phyloP scores from a whole-genome alignment of 2,888 invertebrate species.

The Andrena flavipes region DNA sequence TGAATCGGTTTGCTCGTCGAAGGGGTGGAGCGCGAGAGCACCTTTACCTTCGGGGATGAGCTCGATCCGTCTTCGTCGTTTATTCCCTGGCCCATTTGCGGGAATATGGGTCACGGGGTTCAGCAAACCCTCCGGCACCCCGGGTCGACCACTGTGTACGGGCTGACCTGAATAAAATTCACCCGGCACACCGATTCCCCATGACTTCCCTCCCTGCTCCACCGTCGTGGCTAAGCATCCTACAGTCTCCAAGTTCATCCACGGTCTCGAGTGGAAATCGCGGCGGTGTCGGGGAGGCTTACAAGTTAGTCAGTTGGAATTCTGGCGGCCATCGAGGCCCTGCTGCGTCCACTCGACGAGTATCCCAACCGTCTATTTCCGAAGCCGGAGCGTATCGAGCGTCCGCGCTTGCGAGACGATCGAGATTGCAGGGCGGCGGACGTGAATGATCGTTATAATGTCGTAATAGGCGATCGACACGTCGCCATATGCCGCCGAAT shows the following conservation, averaged over 20 bases:
- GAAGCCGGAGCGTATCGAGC: constrained; percentile 9
- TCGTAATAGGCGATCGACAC: constrained; percentile 53
- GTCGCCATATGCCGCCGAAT: constrained; percentile 35
- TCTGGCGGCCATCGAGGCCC: neutral
- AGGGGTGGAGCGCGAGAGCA: constrained; percentile 9
- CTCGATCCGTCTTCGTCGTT: constrained; percentile 72
- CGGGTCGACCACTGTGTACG: constrained; percentile 58
- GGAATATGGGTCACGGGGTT: constrained; percentile 79
- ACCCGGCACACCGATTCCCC: constrained; percentile 52
- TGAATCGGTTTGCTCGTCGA: neutral
- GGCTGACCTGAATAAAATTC: constrained; percentile 67
- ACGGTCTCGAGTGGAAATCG: too few species aligned
- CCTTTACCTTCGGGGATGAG: constrained; percentile 43
- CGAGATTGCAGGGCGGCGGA: constrained; percentile 14
- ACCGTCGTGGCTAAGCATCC: neutral
- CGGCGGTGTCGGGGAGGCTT: too few species aligned
- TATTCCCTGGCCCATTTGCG: constrained; percentile 78
- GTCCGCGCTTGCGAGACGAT: constrained; percentile 3
- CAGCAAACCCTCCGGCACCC: constrained; percentile 75
- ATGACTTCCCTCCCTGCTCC: constrained; percentile 29
- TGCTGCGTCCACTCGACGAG: neutral
- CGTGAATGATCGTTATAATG: constrained; percentile 50
- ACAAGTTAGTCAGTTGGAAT: neutral
- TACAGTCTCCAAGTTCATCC: neutral
- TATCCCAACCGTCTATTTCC: constrained; percentile 5